These are phyloP conservation scores for Sarcophaga caerulescens DNA, from an alignment of 2,888 invertebrate genomes.

Conservation along the genomic window DNA sequence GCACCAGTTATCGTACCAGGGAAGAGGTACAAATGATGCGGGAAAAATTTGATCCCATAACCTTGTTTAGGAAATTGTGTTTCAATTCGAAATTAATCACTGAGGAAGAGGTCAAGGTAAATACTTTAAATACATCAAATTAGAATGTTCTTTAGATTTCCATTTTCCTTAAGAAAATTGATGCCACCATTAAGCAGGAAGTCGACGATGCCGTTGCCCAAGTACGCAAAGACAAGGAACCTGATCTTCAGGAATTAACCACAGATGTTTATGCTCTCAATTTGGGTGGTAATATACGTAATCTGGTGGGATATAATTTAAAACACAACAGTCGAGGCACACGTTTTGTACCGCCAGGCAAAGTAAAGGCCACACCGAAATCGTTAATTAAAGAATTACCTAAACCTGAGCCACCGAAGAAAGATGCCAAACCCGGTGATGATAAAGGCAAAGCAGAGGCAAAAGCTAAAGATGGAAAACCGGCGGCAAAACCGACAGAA, in stretches of 20 bases:
- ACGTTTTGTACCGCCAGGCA: slow-evolving; percentile 34
- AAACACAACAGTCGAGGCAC: slow-evolving; percentile 40
- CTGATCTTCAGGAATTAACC: slow-evolving; percentile 87
- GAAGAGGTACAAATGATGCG: slow-evolving; percentile 97
- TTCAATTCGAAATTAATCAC: slow-evolving; percentile 84
- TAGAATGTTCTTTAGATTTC: neutral
- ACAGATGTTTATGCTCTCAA: slow-evolving; percentile 88
- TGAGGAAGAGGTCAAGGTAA: slow-evolving; percentile 93
- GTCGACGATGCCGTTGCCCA: slow-evolving; percentile 90
- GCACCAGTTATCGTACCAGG: slow-evolving; percentile 95
- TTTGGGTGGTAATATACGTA: slow-evolving; percentile 85
- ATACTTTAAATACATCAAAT: neutral
- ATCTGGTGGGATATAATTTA: slow-evolving; percentile 73
- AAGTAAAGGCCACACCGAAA: slow-evolving; percentile 42
- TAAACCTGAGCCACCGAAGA: slow-evolving; percentile 3
- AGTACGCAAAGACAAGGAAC: slow-evolving; percentile 88
- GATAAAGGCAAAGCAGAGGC: neutral
- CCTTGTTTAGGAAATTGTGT: slow-evolving; percentile 91
- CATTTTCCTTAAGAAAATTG: slow-evolving; percentile 85
- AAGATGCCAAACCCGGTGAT: neutral
- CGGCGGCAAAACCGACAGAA: neutral
- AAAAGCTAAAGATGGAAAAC: slow-evolving; percentile 7
- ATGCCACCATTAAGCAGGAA: slow-evolving; percentile 88
- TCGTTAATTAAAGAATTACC: slow-evolving; percentile 39
- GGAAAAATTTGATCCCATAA: slow-evolving; percentile 95